Evolutionary conservation across 1,140 invertebrate species (phyloP), one percentile per base, ranked within the genome.

Genomic region (Caenorhabditis remanei): DNA sequence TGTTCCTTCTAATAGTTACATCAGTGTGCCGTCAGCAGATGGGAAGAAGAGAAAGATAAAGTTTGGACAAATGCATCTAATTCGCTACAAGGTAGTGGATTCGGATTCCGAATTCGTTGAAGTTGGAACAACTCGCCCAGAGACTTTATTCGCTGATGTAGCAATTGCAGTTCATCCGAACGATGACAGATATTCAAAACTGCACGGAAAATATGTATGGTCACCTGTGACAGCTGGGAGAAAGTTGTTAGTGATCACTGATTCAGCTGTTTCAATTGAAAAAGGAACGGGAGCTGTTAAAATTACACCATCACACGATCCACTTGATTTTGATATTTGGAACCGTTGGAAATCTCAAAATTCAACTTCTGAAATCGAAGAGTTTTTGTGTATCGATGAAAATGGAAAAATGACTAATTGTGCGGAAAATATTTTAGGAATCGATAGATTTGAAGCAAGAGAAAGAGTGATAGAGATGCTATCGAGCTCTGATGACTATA

Each of bases 111-210:
- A 83, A 86, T 90, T 87, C 84, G 40, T 90, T n/a, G 89, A 90
- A 87, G 97, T 99, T 32, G 97, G 97, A 7, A 99, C 98, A 6
- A 99, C 97, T 19, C 95, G 97, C 92, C 95, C 98, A 40, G 98
- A 99, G 94, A 99, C 98, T 0, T 98, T 99, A 96, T 93, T 99
- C 1, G 97, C 97, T 14, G 98, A 99, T 93, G 96, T 96, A 0
- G 98, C 97, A 11, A 95, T 99, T 11, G 97, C 97, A 63, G 97
- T 99, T 1, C 96, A 99, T 94, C 98, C 98, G 8, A 94, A 96
- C 40, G 97, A 99, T 93, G 89, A 91, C 1, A 93, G 94, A 41
- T 94, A 94, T 89, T 93, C 55, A 19, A 84, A 84, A 41, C 50
- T 58, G 8, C 58, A 97, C 91, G 97, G 97, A 83, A 97, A 96